Conservation (phyloP, 2,797 vertebrate species). For the Clarias fuscus region DNA sequence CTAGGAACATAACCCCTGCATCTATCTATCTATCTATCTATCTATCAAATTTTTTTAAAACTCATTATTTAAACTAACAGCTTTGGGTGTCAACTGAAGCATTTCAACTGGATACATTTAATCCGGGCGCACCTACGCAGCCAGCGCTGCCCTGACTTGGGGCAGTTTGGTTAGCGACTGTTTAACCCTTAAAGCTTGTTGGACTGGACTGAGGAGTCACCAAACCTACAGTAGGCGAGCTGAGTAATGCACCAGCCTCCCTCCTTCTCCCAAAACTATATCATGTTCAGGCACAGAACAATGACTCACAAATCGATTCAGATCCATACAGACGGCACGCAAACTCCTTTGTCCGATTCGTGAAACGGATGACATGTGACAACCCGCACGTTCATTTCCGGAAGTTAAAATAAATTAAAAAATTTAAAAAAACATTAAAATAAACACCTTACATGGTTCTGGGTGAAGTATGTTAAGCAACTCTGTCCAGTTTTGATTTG, state of each 20-base stretch:
- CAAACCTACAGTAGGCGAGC: not conserved
- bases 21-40: too few relatives aligned
- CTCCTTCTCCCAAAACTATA: slow-evolving; percentile 2
- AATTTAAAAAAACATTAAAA: too few relatives aligned
- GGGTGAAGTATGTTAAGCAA: not conserved
- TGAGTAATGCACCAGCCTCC: not conserved
- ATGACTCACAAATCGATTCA: not conserved
- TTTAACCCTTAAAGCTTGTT: slow-evolving; percentile 18
- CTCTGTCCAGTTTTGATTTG: not conserved
- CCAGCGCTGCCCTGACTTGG: not conserved
- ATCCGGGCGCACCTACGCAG: not conserved
- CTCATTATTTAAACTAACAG: not conserved
- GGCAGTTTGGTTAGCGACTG: not conserved
- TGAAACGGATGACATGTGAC: not conserved
- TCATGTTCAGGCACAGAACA: slow-evolving; percentile 20
- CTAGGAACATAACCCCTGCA: too few relatives aligned
- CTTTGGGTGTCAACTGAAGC: not conserved
- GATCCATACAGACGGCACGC: not conserved
- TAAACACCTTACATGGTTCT: not conserved
- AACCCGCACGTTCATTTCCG: not conserved
- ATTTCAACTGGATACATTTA: not conserved
- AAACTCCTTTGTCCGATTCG: too few relatives aligned
- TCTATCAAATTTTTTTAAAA: not conserved
- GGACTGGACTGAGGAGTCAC: slow-evolving; percentile 22
- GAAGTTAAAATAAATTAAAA: not conserved